Evolutionary conservation across 2,113 vertebrate species (phyloP).

Genomic region (Hemibagrus wyckioides): DNA sequence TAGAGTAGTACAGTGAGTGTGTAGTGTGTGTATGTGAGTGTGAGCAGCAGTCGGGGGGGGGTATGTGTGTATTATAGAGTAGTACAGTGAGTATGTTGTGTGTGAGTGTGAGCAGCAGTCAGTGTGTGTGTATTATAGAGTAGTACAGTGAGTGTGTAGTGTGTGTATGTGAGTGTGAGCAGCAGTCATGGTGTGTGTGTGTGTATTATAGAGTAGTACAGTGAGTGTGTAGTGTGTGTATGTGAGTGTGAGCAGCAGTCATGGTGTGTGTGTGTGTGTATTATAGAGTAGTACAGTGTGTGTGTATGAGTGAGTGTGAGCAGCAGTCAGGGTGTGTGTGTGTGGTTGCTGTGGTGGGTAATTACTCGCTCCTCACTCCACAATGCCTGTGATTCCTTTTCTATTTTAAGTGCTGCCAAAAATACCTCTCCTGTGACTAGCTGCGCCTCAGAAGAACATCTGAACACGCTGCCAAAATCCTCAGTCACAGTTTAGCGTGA

Average conservation of each 20-base stretch:
- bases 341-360: background rate
- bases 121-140: no score
- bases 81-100: background rate
- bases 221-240: background rate
- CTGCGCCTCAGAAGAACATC: background rate
- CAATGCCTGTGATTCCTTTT: background rate
- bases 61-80: no score
- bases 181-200: conserved; percentile 20
- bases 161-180: background rate
- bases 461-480: background rate
- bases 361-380: conserved; percentile 11
- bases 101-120: conserved; percentile 2
- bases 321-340: conserved; percentile 9
- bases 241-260: conserved; percentile 10
- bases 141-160: background rate
- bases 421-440: conserved; percentile 7
- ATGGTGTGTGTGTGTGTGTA: background rate
- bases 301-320: background rate
- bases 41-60: conserved; percentile 16
- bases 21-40: background rate
- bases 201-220: no score
- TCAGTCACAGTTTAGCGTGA: background rate
- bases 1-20: no score
- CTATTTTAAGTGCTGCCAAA: conserved; percentile 5
- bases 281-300: background rate